These are phyloP conservation scores for human (Homo sapiens) DNA, from an alignment of 2,113 vertebrate genomes.

Conservation along the genomic window DNA sequence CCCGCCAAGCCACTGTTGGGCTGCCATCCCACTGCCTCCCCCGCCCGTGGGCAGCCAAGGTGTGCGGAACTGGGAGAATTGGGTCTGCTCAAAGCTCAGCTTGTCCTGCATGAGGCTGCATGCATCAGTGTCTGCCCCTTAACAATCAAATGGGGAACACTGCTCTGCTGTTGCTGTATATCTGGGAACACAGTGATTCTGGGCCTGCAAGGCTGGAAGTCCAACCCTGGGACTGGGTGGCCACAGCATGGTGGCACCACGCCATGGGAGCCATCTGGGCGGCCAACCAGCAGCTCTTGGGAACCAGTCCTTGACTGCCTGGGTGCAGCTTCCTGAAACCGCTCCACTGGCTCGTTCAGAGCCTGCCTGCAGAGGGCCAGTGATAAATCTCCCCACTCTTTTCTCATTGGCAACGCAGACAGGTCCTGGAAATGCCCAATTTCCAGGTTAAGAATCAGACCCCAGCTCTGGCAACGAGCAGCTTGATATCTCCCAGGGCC, in stretches of 20 bases:
- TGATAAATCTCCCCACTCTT: accelerated
- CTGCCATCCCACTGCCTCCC: neutral
- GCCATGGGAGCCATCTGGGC: neutral
- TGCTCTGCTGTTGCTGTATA: accelerated
- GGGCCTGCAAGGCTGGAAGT: neutral
- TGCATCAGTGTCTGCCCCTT: neutral
- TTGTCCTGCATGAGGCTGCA: neutral
- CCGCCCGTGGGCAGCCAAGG: neutral
- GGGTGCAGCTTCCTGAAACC: neutral
- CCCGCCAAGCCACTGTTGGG: neutral
- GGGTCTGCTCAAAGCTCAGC: too few relatives aligned
- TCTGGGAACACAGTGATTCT: neutral
- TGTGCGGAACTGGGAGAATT: neutral
- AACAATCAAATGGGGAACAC: accelerated
- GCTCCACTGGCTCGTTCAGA: neutral
- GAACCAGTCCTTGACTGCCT: neutral
- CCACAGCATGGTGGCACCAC: accelerated
- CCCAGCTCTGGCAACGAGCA: accelerated
- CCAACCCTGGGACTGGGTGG: neutral
- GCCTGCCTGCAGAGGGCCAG: neutral
- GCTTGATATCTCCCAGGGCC: neutral
- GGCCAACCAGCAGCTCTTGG: neutral
- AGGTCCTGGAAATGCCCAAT: neutral
- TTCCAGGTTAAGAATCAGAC: neutral
- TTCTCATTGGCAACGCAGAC: neutral